phyloP scores from a whole-genome alignment of 2,888 invertebrate species.

The Eubasilissa splendida region DNA sequence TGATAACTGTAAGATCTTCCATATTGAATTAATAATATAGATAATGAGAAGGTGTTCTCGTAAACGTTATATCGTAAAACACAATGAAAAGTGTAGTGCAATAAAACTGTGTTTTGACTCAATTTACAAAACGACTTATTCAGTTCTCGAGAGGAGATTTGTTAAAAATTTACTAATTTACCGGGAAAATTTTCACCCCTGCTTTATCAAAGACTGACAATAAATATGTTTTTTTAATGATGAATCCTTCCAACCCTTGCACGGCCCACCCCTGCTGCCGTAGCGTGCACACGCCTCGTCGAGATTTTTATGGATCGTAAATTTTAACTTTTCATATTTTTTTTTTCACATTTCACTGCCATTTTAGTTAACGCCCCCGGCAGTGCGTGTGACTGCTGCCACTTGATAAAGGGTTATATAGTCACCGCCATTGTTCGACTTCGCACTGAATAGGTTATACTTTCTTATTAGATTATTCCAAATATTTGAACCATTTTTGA shows the following conservation, averaged over 20 bases:
- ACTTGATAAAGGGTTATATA: not conserved
- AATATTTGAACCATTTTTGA: too few species aligned
- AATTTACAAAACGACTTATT: too few species aligned
- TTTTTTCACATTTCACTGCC: slow-evolving; percentile 6
- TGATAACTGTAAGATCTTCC: too few species aligned
- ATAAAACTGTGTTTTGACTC: too few species aligned
- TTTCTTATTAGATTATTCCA: too few species aligned
- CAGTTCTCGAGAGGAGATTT: too few species aligned
- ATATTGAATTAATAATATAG: too few species aligned
- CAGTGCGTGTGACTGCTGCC: not conserved
- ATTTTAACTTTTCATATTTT: slow-evolving; percentile 23
- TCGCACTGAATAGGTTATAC: not conserved
- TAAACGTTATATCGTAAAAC: too few species aligned
- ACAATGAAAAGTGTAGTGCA: too few species aligned
- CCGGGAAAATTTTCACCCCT: too few species aligned
- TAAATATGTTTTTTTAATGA: not conserved
- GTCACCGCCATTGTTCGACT: not conserved
- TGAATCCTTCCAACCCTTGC: not conserved
- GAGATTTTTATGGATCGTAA: slow-evolving; percentile 44
- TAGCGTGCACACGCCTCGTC: not conserved
- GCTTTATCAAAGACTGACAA: not conserved
- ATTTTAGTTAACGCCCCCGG: not conserved
- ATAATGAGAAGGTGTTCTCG: too few species aligned
- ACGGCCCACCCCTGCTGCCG: not conserved
- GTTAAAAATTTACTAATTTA: too few species aligned